Base-by-base conservation (phyloP, 1,140 invertebrate species). In the Oreohelix idahoensis region DNA sequence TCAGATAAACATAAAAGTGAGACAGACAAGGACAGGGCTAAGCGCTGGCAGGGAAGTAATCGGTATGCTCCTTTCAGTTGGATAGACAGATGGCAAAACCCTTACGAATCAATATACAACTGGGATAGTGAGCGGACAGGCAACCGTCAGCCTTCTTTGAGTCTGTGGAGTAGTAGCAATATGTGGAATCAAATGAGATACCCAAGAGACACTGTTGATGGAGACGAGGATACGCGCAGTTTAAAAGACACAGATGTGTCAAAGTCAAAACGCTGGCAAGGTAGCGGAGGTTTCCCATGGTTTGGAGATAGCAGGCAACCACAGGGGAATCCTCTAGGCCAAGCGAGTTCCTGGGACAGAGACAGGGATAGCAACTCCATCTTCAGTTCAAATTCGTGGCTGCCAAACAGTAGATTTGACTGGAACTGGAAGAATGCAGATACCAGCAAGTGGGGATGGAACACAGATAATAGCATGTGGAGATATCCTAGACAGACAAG, bases 131-230 rank as follows among this genome's bases (percentile, higher is more conserved):
- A 13, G 11, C 32, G 29, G 53, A 23, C 53, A 23, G 13, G 13
- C 17, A 32, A 17, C 8, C 63, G 63, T 13, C 63, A 29, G 63
- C 63, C 63, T 32, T 29, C 11, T 32, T 66, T 17, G 63, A 23
- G 17, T 58, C 15, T 17, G 15, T 2, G 8, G n/a, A n/a, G n/a
- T n/a, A n/a, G n/a, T 23, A 58, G 51, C 5, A 8, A 66, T 58
- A n/a, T 58, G 53, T 58, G 53, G 53, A 58, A 58, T 58, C 53
- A 58, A n/a, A n/a, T n/a, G 17, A 58, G 53, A 20, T 58, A 58
- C 20, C 10, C 1, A 58, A 5, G 53, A 58, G 15, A 20, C 10
- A 4, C 26, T 20, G 23, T 11, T 15, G 17, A 15, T 45, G 42
- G 42, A 45, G 42, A 45, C 5, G 15, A 8, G 15, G 15, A 45